A percentile compares a stretch with the other conserved stretches of the same genome.
These are phyloP conservation scores for Hippocampus comes DNA, from an alignment of 2,113 vertebrate species.

Conservation along the genomic window DNA sequence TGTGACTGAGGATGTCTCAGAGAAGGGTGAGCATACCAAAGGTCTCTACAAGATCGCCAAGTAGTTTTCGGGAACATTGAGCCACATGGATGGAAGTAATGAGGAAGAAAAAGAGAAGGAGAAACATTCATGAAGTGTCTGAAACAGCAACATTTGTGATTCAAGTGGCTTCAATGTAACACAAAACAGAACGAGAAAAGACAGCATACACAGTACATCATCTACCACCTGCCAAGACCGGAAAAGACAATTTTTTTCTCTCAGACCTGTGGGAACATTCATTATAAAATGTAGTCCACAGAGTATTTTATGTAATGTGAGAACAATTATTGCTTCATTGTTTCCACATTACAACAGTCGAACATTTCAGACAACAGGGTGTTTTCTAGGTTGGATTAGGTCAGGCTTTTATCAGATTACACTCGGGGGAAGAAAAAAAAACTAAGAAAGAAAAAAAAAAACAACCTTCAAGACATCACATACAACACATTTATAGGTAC, in stretches of 20 bases:
- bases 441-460: too few species aligned
- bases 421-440: too few species aligned
- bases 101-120: slow-evolving; percentile 75
- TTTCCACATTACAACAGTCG: slow-evolving; percentile 3
- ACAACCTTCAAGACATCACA: neutral
- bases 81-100: slow-evolving; percentile 81
- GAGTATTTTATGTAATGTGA: neutral
- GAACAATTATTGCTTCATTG: slow-evolving; percentile 2
- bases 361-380: neutral
- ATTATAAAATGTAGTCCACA: neutral
- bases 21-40: slow-evolving; percentile 84
- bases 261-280: neutral
- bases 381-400: neutral
- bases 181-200: slow-evolving; percentile 46
- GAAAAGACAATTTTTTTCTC: slow-evolving; percentile 5
- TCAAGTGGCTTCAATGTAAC: slow-evolving; percentile 47
- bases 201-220: neutral
- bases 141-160: slow-evolving; percentile 55
- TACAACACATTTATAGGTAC: neutral
- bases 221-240: neutral
- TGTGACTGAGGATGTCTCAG: slow-evolving; percentile 76
- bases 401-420: neutral
- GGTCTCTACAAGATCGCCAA: slow-evolving; percentile 83
- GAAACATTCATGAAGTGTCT: slow-evolving; percentile 65
- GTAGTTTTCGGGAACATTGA: slow-evolving; percentile 83